A percentile compares a stretch with the other conserved stretches of the same genome.
These are phyloP conservation scores for Criorhina ranunculi DNA, from an alignment of 2,888 invertebrate genomes.

Conservation along the genomic window DNA sequence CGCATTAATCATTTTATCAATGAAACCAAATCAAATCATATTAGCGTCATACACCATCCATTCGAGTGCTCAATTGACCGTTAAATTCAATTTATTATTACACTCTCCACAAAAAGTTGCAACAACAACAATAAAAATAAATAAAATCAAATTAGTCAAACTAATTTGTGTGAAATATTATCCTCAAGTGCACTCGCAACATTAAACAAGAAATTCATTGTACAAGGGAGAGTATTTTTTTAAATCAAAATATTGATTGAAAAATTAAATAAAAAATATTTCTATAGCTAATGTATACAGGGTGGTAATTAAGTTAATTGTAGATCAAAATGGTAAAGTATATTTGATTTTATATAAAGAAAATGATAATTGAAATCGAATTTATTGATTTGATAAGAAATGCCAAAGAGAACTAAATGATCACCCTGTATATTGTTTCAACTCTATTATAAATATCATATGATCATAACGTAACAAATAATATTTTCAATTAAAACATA, in stretches of 20 bases:
- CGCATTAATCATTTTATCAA: constrained; percentile 7
- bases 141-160: neutral
- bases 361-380: no score
- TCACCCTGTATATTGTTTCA: neutral
- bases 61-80: constrained; percentile 50
- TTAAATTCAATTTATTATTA: constrained; percentile 42
- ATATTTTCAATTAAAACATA: constrained; percentile 26
- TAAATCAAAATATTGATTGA: neutral
- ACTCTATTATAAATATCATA: constrained; percentile 12
- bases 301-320: neutral
- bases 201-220: neutral
- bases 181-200: constrained; percentile 9
- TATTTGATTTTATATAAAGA: neutral
- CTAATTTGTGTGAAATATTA: constrained; percentile 11
- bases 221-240: neutral
- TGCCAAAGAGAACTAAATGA: neutral
- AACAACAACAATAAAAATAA: constrained; percentile 1
- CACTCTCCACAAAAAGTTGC: neutral
- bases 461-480: constrained; percentile 26
- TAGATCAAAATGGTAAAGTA: neutral
- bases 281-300: constrained; percentile 11
- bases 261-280: constrained; percentile 1
- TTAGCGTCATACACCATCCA: constrained; percentile 34
- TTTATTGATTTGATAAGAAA: no score
- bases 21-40: constrained; percentile 32